Evolutionary conservation across 2,888 invertebrate species (phyloP).

Genomic region (Eupithecia insigniata): DNA sequence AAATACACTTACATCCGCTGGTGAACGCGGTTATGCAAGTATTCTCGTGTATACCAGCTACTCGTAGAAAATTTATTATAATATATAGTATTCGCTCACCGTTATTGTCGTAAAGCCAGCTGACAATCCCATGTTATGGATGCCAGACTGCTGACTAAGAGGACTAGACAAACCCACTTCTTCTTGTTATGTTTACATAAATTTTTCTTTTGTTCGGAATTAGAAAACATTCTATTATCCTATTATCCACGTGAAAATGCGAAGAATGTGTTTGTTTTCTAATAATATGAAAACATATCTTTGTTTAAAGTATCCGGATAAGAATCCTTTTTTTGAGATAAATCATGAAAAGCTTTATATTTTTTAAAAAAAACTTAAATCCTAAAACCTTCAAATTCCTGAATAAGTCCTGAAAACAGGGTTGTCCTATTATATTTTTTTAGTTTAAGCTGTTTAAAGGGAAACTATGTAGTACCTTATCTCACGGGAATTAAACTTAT

Average conservation of each 20-base stretch:
- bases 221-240: constrained; percentile 35
- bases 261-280: constrained; percentile 15
- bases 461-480: too few relatives aligned
- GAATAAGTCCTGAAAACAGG: too few relatives aligned
- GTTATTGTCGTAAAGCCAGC: constrained; percentile 62
- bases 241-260: constrained; percentile 41
- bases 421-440: too few relatives aligned
- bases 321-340: not conserved
- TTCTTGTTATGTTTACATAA: constrained; percentile 48
- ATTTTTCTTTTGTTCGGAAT: constrained; percentile 42
- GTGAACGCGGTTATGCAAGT: constrained; percentile 47
- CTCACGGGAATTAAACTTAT: too few relatives aligned
- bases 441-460: too few relatives aligned
- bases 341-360: not conserved
- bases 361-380: too few relatives aligned
- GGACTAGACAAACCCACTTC: constrained; percentile 50
- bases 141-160: constrained; percentile 69
- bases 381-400: too few relatives aligned
- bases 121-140: constrained; percentile 78
- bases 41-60: constrained; percentile 56
- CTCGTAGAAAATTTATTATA: too few relatives aligned
- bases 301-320: constrained; percentile 2
- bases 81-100: constrained; percentile 68
- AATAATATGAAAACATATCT: not conserved
- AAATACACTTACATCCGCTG: not conserved